A percentile compares a stretch with the other conserved stretches of the same genome.
Conservation (phyloP, 2,888 invertebrate genomes). For the Fragum fragum region DNA sequence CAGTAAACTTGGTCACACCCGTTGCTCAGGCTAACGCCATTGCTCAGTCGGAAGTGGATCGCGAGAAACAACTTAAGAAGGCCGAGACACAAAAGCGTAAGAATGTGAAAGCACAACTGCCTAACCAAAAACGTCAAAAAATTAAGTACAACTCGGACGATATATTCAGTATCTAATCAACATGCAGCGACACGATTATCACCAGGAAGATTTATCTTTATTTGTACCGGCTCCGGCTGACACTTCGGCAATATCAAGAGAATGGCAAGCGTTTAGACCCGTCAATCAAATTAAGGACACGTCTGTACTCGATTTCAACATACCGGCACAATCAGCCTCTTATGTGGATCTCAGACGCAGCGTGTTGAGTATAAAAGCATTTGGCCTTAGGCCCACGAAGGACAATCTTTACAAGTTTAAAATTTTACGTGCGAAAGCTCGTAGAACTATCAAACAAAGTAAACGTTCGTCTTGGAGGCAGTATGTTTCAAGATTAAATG, state of each 20-base stretch:
- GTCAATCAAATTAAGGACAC: conserved; percentile 32
- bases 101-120: not conserved
- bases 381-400: no score
- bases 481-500: no score
- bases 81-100: not conserved
- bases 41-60: conserved; percentile 39
- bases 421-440: no score
- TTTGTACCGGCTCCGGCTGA: conserved; percentile 33
- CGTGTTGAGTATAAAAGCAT: conserved; percentile 33
- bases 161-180: not conserved
- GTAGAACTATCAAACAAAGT: no score
- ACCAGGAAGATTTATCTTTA: conserved; percentile 28
- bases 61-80: conserved; percentile 27
- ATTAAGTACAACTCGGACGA: not conserved
- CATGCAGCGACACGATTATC: not conserved
- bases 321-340: conserved; percentile 33
- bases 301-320: conserved; percentile 39
- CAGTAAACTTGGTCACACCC: conserved; percentile 30
- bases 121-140: not conserved
- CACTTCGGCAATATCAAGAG: conserved; percentile 28
- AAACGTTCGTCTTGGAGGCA: no score
- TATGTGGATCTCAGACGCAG: conserved; percentile 46
- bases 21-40: conserved; percentile 43
- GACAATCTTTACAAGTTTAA: no score
- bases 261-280: conserved; percentile 49